Percentiles rank a stretch among this genome's conserved stretches.
Conservation (phyloP, 2,888 invertebrate species). For the Slavum lentiscoides region DNA sequence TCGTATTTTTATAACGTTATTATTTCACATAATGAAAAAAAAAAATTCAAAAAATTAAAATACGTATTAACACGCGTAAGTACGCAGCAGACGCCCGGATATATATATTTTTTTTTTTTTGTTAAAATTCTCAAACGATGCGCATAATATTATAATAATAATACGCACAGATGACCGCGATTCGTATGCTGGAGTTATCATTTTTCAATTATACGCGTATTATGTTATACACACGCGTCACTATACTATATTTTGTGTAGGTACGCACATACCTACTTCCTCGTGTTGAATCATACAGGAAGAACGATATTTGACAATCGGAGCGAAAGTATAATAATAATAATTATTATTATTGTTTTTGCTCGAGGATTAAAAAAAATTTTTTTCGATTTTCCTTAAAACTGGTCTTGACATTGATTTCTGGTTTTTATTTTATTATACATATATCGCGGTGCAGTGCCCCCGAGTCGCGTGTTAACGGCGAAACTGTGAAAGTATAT, state of each 20-base stretch:
- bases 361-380: not conserved
- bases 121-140: not conserved
- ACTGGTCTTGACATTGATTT: constrained; percentile 52
- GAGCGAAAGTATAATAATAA: constrained; percentile 50
- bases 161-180: not conserved
- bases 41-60: not conserved
- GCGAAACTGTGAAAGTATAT: constrained; percentile 35
- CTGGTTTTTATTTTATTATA: constrained; percentile 4
- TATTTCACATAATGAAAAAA: constrained; percentile 30
- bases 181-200: not conserved
- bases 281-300: constrained; percentile 21
- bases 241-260: too few species aligned
- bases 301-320: not conserved
- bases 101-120: not conserved
- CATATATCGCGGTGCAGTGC: not conserved
- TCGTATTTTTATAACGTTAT: constrained; percentile 9
- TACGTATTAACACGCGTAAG: too few species aligned
- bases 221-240: not conserved
- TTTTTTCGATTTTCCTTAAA: constrained; percentile 1
- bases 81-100: not conserved
- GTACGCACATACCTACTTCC: too few species aligned
- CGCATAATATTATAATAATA: too few species aligned
- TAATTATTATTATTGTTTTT: constrained; percentile 1
- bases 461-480: not conserved
- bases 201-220: not conserved